phyloP scores from a whole-genome alignment of 2,888 invertebrate species.

The Nowickia ferox region DNA sequence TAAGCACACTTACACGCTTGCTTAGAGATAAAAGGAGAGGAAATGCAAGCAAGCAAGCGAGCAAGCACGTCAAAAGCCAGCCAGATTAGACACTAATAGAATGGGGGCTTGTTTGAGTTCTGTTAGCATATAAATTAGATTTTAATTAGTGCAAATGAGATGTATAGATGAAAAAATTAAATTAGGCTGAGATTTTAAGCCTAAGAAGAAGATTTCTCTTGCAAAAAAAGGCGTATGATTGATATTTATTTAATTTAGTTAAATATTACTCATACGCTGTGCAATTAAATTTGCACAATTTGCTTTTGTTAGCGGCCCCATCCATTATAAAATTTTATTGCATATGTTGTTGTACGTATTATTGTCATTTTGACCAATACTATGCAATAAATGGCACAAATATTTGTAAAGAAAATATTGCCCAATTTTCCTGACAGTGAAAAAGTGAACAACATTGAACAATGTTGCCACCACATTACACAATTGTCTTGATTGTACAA shows the following conservation, averaged over 20 bases:
- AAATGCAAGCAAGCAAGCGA: not conserved
- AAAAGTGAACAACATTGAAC: too few relatives aligned
- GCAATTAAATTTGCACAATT: not conserved
- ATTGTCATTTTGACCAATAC: too few relatives aligned
- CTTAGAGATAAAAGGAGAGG: slow-evolving; percentile 13
- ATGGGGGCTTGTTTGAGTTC: not conserved
- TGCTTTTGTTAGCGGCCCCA: too few relatives aligned
- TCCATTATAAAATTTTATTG: too few relatives aligned
- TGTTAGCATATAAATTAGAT: not conserved
- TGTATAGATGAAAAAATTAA: not conserved
- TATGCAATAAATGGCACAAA: too few relatives aligned
- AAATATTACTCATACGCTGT: not conserved
- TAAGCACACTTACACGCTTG: slow-evolving; percentile 29
- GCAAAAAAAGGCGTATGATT: not conserved
- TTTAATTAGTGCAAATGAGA: slow-evolving; percentile 8
- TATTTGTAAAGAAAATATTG: too few relatives aligned
- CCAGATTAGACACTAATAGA: not conserved
- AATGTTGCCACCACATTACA: too few relatives aligned
- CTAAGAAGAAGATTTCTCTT: too few relatives aligned
- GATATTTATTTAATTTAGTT: not conserved
- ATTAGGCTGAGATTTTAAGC: too few relatives aligned
- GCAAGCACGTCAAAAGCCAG: not conserved
- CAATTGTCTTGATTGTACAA: too few relatives aligned
- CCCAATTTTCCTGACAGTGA: too few relatives aligned
- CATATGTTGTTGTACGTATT: too few relatives aligned